Base-by-base conservation (phyloP, 2,888 invertebrate species). In the Papilio protenor region DNA sequence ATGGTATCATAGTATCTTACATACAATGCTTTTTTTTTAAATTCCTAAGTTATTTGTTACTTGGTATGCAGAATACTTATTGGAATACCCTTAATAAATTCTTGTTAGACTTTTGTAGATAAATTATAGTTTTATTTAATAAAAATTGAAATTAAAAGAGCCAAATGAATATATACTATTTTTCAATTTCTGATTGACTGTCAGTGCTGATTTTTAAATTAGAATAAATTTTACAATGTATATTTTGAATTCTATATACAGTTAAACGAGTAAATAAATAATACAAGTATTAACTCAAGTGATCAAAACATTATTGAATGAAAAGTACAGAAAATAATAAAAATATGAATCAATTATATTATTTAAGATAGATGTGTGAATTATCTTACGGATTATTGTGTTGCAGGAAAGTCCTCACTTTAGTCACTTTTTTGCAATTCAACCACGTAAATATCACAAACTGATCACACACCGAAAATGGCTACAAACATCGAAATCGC, bases 401-500 rank as follows among this genome's bases (percentile, higher is more conserved):
- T 40, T 40, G 5, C 40, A 5, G 40, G 40, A 40, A 40, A 40
- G 40, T 40, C 40, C 40, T 8, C 82, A 84, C 81, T 82, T 84
- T 85, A 85, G 83, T 84, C 86, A 85, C 83, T 85, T 87, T 64
- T 85, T 82, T 86, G 84, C 81, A 81, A 79, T 80, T 79, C 84
- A 85, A 86, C 88, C 87, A 90, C 88, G 89, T 91, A 92, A 92
- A 93, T 90, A 91, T 85, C 83, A 86, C 86, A 87, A 87, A 87
- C 85, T 81, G 82, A 86, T 84, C 85, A 93, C 91, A 91, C 85
- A 92, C 92, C 90, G 91, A 93, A 93, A 93, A 94, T 94, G 93
- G 94, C 94, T 87, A 90, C 92, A 93, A 92, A 90, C 88, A 89
- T 89, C 85, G 84, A 85, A 86, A 89, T 88, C 86, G 85, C 88